Conservation (phyloP, 2,888 invertebrate genomes). For the Chloromyia formosa region DNA sequence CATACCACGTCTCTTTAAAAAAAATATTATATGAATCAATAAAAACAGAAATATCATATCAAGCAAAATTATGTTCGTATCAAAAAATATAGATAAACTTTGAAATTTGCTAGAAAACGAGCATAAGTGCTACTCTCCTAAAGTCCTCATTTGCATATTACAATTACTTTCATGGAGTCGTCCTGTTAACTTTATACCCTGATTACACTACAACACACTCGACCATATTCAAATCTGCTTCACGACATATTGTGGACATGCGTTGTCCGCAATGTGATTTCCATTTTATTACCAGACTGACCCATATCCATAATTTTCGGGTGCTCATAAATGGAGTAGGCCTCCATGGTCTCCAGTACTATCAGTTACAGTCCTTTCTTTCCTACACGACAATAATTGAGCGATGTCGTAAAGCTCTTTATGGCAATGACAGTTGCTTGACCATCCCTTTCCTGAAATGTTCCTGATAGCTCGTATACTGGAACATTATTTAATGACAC, state of each 20-base stretch:
- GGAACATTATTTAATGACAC: not conserved
- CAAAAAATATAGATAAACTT: too few relatives aligned
- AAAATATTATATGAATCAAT: too few relatives aligned
- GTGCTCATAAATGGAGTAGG: not conserved
- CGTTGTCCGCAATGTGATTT: conserved; percentile 19
- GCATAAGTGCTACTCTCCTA: too few relatives aligned
- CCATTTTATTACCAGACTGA: conserved; percentile 26
- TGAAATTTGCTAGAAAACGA: too few relatives aligned
- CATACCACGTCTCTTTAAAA: too few relatives aligned
- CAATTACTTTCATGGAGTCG: not conserved
- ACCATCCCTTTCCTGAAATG: not conserved
- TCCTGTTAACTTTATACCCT: not conserved
- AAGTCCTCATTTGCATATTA: conserved; percentile 2
- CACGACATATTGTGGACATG: conserved; percentile 19
- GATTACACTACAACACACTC: not conserved
- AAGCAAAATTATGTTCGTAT: too few relatives aligned
- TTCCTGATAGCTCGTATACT: not conserved
- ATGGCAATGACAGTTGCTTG: not conserved
- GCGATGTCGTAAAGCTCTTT: conserved; percentile 9
- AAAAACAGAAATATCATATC: too few relatives aligned
- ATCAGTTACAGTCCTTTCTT: not conserved
- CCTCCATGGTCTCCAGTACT: not conserved
- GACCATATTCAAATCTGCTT: not conserved
- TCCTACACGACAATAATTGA: conserved; percentile 1
- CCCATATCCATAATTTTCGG: conserved; percentile 22